These are phyloP conservation scores for Anarsia innoxiella DNA, from an alignment of 2,888 invertebrate genomes.

Conservation along the genomic window DNA sequence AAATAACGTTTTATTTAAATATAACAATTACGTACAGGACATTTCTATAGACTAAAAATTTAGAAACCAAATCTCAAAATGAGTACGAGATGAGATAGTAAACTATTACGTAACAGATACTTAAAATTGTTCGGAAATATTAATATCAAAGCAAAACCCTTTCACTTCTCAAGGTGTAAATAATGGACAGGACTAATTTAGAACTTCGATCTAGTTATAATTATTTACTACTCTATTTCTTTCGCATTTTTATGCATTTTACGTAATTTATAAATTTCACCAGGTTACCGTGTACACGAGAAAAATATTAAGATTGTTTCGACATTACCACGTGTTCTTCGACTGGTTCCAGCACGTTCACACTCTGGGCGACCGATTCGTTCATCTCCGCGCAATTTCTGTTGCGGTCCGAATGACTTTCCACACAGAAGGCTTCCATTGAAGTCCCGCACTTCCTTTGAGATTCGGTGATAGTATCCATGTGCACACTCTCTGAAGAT, in stretches of 20 bases:
- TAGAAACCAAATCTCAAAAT: too few species aligned
- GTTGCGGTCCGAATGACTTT: constrained; percentile 28
- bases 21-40: too few species aligned
- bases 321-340: constrained; percentile 10
- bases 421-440: constrained; percentile 9
- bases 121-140: too few species aligned
- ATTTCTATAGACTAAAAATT: too few species aligned
- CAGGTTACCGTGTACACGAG: constrained; percentile 17
- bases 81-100: too few species aligned
- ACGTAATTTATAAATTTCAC: neutral
- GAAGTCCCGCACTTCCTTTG: constrained; percentile 13
- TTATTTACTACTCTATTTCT: too few species aligned
- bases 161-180: neutral
- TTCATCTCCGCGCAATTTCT: constrained; percentile 15
- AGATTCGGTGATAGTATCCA: constrained; percentile 15
- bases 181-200: too few species aligned
- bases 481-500: constrained; percentile 12
- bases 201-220: too few species aligned
- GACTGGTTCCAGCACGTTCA: neutral
- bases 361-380: constrained; percentile 10
- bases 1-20: too few species aligned
- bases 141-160: neutral
- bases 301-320: constrained; percentile 23
- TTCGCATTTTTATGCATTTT: too few species aligned
- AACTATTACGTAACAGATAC: too few species aligned